These are phyloP conservation scores for Sylvia atricapilla DNA, from an alignment of 2,113 vertebrate species.

Conservation along the genomic window DNA sequence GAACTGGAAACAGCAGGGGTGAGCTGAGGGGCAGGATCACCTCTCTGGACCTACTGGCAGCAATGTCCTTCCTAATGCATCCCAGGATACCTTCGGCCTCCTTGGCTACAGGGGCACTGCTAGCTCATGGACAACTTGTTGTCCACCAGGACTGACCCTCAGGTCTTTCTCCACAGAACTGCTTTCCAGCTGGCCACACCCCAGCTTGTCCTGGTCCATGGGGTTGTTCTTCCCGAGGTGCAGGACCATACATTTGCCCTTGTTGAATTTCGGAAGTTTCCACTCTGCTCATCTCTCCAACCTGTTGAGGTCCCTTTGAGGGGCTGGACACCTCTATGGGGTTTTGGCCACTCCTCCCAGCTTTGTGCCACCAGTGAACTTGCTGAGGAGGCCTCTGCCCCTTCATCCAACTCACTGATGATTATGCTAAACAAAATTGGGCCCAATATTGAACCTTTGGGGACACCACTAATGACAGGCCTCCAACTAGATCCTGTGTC, in stretches of 20 bases:
- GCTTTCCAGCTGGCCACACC: neutral
- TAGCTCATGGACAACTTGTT: neutral
- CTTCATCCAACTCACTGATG: neutral
- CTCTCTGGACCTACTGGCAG: neutral
- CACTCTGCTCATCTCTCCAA: neutral
- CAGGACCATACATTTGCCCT: neutral
- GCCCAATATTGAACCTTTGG: neutral
- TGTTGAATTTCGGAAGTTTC: neutral
- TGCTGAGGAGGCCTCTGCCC: neutral
- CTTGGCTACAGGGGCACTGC: fast-evolving
- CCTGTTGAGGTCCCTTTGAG: fast-evolving
- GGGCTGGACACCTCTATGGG: neutral
- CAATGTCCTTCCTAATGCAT: neutral
- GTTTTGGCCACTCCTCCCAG: fast-evolving
- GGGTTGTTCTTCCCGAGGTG: neutral
- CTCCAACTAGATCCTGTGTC: neutral
- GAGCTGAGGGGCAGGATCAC: fast-evolving
- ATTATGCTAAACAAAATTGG: neutral
- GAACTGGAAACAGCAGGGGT: fast-evolving
- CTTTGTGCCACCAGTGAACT: neutral
- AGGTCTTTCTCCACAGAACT: neutral
- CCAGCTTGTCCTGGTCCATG: neutral
- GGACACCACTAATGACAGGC: neutral
- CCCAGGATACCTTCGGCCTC: fast-evolving
- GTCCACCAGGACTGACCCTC: neutral